phyloP scores from a whole-genome alignment of 2,113 vertebrate genomes.

The Larimichthys crocea region DNA sequence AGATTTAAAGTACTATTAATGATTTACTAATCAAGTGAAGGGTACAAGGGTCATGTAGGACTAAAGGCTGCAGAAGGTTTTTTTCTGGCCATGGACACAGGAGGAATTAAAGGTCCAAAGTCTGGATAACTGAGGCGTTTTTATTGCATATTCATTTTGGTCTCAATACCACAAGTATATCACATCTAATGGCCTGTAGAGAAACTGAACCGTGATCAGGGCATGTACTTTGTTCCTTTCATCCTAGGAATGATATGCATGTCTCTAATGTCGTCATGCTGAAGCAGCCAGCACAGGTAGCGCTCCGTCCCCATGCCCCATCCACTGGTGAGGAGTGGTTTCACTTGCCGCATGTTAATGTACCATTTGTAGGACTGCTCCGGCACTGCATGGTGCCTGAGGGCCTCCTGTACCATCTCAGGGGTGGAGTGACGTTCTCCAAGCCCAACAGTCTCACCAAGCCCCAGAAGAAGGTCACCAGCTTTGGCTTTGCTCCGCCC shows the following conservation, averaged over 20 bases:
- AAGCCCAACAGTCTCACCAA: constrained; percentile 86
- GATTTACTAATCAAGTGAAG: background rate
- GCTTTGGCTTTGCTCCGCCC: constrained; percentile 82
- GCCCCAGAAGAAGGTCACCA: constrained; percentile 83
- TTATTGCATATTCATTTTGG: background rate
- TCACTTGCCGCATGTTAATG: constrained; percentile 80
- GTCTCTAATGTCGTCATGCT: constrained; percentile 84
- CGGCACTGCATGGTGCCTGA: constrained; percentile 81
- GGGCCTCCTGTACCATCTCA: constrained; percentile 80
- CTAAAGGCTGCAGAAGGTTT: background rate
- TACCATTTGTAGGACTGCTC: constrained; percentile 86
- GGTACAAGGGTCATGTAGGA: background rate
- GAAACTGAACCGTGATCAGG: constrained; percentile 55
- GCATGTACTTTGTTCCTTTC: constrained; percentile 84
- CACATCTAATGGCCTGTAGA: background rate
- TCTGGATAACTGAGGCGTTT: constrained; percentile 4
- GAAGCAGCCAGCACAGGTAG: constrained; percentile 86
- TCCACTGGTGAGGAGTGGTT: constrained; percentile 83
- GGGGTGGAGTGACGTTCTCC: constrained; percentile 84
- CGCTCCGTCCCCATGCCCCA: constrained; percentile 88
- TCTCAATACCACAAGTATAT: constrained; percentile 1
- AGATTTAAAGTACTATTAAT: background rate
- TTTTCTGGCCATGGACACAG: background rate
- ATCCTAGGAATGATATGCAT: constrained; percentile 85
- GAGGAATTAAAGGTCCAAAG: background rate